A percentile compares a stretch with the other conserved stretches of the same genome.
Conservation (phyloP, 2,797 vertebrate species). For the Cossypha caffra region DNA sequence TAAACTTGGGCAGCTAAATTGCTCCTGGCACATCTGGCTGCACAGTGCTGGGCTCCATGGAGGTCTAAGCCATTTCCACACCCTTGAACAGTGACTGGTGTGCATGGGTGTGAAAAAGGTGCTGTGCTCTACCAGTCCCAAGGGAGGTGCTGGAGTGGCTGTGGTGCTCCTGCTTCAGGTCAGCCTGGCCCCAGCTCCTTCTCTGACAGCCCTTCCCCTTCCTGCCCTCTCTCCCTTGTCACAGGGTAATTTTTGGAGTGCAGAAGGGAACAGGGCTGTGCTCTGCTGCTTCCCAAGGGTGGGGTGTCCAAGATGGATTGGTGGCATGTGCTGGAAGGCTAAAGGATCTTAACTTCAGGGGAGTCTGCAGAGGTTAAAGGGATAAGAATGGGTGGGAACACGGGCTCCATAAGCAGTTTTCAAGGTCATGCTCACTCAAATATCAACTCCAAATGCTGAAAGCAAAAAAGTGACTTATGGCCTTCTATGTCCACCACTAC, state of each 20-base stretch:
- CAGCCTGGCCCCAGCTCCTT: not conserved
- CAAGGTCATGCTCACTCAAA: not conserved
- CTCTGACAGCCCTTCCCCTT: not conserved
- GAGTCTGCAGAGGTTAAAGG: not conserved
- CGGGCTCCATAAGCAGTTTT: not conserved
- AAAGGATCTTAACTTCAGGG: not conserved
- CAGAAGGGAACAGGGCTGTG: not conserved
- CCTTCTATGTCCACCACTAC: not conserved
- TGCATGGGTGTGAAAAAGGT: not conserved
- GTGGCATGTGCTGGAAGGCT: not conserved
- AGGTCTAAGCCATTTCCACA: not conserved
- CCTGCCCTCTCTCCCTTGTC: not conserved
- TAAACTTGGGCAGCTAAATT: not conserved
- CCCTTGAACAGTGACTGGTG: not conserved
- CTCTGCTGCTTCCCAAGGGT: not conserved
- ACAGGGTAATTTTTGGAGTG: not conserved
- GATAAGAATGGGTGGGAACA: not conserved
- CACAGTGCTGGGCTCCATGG: not conserved
- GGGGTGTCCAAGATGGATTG: fast-evolving
- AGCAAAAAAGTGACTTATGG: not conserved
- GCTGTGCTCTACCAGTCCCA: not conserved
- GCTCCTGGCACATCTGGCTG: not conserved
- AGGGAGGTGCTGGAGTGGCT: not conserved
- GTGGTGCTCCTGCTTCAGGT: not conserved
- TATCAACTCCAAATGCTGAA: not conserved